Evolutionary conservation across 1,140 invertebrate genomes (phyloP).

Genomic region (Hypothenemus hampei): DNA sequence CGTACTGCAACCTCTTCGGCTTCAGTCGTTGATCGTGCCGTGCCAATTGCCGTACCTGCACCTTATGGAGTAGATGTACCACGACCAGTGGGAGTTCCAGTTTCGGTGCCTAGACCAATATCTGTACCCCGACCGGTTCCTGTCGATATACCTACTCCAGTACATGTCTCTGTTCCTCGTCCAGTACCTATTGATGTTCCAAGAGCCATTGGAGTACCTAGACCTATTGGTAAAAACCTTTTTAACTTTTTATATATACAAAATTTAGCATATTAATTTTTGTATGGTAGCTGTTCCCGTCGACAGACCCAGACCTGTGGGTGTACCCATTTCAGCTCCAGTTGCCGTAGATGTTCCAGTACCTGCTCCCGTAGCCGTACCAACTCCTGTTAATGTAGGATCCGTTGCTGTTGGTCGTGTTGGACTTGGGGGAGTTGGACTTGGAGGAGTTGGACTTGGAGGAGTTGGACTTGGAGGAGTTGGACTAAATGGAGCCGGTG

Average conservation of each 20-base stretch:
- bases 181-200: constrained; percentile 34
- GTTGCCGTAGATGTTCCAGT: constrained; percentile 16
- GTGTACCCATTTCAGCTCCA: constrained; percentile 8
- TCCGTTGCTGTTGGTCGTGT: constrained; percentile 5
- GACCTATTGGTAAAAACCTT: constrained; percentile 12
- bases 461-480: constrained; percentile 11
- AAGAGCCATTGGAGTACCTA: constrained; percentile 12
- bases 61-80: constrained; percentile 9
- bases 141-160: constrained; percentile 29
- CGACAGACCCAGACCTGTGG: constrained; percentile 15
- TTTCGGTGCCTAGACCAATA: constrained; percentile 11
- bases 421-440: constrained; percentile 1
- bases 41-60: constrained; percentile 17
- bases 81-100: constrained; percentile 15
- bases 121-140: constrained; percentile 17
- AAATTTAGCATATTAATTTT: too few relatives aligned
- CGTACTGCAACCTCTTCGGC: constrained; percentile 10
- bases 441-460: constrained; percentile 1
- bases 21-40: constrained; percentile 15
- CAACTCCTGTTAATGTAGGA: constrained; percentile 11
- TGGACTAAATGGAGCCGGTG: background rate
- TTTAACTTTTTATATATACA: background rate
- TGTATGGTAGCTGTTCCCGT: constrained; percentile 15
- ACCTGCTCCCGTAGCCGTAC: constrained; percentile 18
- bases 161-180: constrained; percentile 36